phyloP scores from a whole-genome alignment of 2,797 vertebrate species.

The Catamblyrhynchus diadema region DNA sequence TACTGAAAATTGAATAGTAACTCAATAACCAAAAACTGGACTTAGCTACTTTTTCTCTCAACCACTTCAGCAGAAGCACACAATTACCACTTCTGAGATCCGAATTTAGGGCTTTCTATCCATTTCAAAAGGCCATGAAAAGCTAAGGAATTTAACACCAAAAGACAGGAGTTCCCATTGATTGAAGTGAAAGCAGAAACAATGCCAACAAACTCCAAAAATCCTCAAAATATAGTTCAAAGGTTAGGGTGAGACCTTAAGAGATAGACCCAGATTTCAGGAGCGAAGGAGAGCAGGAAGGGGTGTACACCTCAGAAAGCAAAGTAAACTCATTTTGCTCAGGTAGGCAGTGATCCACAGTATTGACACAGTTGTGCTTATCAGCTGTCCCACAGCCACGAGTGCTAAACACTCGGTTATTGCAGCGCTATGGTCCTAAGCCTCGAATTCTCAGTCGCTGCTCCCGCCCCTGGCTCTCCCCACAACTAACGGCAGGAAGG shows the following conservation, averaged over 20 bases:
- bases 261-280: accelerated
- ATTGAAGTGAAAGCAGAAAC: background rate
- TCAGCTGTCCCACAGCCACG: background rate
- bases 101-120: background rate
- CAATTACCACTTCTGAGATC: background rate
- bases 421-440: accelerated
- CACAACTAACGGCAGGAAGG: accelerated
- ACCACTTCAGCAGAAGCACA: background rate
- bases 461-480: background rate
- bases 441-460: background rate
- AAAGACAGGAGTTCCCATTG: background rate
- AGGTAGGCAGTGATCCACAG: background rate
- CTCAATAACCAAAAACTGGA: background rate
- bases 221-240: background rate
- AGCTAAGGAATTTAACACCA: background rate
- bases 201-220: background rate
- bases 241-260: background rate
- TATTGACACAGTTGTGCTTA: background rate
- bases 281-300: background rate
- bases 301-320: background rate
- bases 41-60: background rate
- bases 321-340: background rate
- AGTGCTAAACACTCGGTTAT: accelerated
- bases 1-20: background rate
- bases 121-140: background rate